These are phyloP conservation scores for Sarcophaga carnaria DNA, from an alignment of 2,888 invertebrate genomes.

Conservation along the genomic window DNA sequence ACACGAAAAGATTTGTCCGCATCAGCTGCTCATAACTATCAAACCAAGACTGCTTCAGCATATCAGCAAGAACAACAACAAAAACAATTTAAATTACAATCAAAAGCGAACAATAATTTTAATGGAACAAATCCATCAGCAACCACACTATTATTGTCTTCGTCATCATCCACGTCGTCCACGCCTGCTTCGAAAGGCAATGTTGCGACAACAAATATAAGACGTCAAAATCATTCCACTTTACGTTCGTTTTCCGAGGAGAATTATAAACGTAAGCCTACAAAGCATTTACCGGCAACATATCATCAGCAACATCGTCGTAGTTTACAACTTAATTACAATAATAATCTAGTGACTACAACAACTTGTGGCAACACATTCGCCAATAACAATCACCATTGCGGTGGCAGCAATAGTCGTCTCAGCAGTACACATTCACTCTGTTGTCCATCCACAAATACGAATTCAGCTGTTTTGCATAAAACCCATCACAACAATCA, in stretches of 20 bases:
- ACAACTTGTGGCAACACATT: slow-evolving; percentile 70
- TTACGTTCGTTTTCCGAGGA: slow-evolving; percentile 67
- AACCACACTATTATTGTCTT: slow-evolving; percentile 34
- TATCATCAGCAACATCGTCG: slow-evolving; percentile 78
- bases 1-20: slow-evolving; percentile 78
- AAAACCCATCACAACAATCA: slow-evolving; percentile 72
- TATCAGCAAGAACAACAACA: slow-evolving; percentile 50
- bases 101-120: slow-evolving; percentile 70
- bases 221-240: slow-evolving; percentile 63
- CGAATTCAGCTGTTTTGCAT: slow-evolving; percentile 73
- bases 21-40: slow-evolving; percentile 7
- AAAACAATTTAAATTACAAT: slow-evolving; percentile 57
- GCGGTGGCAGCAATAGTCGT: slow-evolving; percentile 59
- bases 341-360: slow-evolving; percentile 77
- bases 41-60: slow-evolving; percentile 50
- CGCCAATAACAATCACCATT: slow-evolving; percentile 72
- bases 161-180: slow-evolving; percentile 10
- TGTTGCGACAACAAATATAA: slow-evolving; percentile 32
- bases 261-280: slow-evolving; percentile 63
- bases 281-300: slow-evolving; percentile 71
- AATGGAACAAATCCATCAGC: slow-evolving; percentile 50
- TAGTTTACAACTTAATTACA: slow-evolving; percentile 79
- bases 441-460: slow-evolving; percentile 21
- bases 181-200: slow-evolving; percentile 32
- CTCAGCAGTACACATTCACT: slow-evolving; percentile 50